Percentiles rank a stretch among this genome's conserved stretches.
Evolutionary conservation across 2,797 vertebrate species (phyloP).

Genomic region (Antrozous pallidus): DNA sequence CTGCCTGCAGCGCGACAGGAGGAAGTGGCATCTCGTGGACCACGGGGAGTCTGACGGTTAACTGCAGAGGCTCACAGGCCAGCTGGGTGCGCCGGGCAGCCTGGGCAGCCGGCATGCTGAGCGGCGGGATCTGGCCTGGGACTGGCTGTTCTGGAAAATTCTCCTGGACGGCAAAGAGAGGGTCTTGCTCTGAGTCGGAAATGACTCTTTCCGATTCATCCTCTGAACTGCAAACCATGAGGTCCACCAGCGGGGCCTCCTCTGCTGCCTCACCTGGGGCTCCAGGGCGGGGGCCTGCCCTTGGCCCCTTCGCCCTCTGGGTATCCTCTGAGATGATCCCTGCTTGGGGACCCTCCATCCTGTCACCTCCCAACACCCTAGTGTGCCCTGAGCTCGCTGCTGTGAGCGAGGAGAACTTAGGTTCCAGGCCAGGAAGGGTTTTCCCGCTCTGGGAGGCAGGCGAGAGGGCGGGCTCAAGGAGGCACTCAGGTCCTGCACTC

Average conservation of each 20-base stretch:
- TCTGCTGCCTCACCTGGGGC: neutral
- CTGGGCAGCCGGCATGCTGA: neutral
- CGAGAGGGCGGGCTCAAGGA: neutral
- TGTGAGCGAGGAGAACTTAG: neutral
- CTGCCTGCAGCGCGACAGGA: neutral
- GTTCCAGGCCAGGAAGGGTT: neutral
- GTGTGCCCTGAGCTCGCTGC: neutral
- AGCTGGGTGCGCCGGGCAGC: conserved; percentile 31
- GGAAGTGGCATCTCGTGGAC: conserved; percentile 39
- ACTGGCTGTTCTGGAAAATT: conserved; percentile 58
- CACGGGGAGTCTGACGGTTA: conserved; percentile 12
- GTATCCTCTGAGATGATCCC: neutral
- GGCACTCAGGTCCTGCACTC: neutral
- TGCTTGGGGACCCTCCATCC: fast-evolving
- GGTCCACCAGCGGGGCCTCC: conserved; percentile 65
- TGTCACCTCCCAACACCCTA: neutral
- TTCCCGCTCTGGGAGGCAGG: neutral
- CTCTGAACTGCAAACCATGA: conserved; percentile 66
- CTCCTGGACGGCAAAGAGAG: conserved; percentile 61
- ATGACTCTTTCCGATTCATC: conserved; percentile 64
- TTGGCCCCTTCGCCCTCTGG: neutral
- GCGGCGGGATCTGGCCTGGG: conserved; percentile 13
- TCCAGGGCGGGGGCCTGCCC: neutral
- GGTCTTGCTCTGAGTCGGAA: neutral
- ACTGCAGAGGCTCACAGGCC: neutral